phyloP scores from a whole-genome alignment of 2,113 vertebrate species.

The Sorex fumeus region DNA sequence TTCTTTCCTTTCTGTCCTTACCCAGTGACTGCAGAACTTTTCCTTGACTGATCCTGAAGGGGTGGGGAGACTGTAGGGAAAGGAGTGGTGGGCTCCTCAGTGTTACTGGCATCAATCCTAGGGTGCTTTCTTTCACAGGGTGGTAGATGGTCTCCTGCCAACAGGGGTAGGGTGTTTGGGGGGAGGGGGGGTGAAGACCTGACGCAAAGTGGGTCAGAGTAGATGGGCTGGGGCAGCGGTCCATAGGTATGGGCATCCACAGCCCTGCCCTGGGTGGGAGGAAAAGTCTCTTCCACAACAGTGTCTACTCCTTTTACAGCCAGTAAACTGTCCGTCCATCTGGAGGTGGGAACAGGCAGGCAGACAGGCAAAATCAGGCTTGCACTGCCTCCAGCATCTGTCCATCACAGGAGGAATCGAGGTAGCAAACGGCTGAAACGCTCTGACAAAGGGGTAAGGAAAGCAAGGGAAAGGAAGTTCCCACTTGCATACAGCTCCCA shows the following conservation, averaged over 20 bases:
- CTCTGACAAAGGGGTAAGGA: conserved; percentile 85
- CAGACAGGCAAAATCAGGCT: conserved; percentile 58
- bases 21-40: conserved; percentile 66
- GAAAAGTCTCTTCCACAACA: conserved; percentile 42
- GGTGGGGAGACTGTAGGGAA: not conserved
- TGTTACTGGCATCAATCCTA: conserved; percentile 60
- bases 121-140: conserved; percentile 14
- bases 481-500: conserved; percentile 15
- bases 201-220: conserved; percentile 35
- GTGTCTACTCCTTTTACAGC: conserved; percentile 37
- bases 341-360: conserved; percentile 54
- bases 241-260: conserved; percentile 27
- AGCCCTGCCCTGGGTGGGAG: conserved; percentile 50
- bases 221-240: conserved; percentile 14
- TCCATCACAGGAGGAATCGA: conserved; percentile 85
- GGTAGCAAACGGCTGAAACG: conserved; percentile 91
- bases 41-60: conserved; percentile 67
- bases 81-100: conserved; percentile 25
- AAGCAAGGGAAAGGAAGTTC: conserved; percentile 73
- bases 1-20: conserved; percentile 61
- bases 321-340: conserved; percentile 49
- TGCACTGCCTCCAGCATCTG: conserved; percentile 69
- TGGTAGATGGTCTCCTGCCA: not conserved
- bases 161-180: too few species aligned
- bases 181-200: not conserved